Conservation (phyloP, 2,113 vertebrate species). For the Verasper variegatus region DNA sequence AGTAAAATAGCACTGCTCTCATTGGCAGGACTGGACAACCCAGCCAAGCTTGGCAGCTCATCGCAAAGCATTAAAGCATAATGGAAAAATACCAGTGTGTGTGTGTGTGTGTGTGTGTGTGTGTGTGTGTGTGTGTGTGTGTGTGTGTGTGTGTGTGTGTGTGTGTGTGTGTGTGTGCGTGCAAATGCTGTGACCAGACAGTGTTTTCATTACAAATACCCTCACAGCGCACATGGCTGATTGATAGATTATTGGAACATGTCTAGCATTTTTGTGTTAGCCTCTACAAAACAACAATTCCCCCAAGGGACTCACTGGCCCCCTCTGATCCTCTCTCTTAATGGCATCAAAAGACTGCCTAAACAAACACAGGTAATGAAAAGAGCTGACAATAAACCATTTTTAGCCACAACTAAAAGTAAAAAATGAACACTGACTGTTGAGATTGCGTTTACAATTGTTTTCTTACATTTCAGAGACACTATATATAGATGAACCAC, state of each 20-base stretch:
- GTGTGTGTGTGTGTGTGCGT: too few species aligned
- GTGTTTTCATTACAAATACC: conserved; percentile 76
- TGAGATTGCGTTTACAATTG: too few species aligned
- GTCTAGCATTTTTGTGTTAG: conserved; percentile 58
- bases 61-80: conserved; percentile 46
- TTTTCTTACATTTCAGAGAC: too few species aligned
- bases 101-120: conserved; percentile 38
- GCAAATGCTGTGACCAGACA: conserved; percentile 58
- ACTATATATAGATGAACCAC: too few species aligned
- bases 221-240: conserved; percentile 60
- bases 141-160: too few species aligned
- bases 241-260: conserved; percentile 69
- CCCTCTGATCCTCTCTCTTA: background rate
- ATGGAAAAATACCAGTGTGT: conserved; percentile 71
- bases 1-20: conserved; percentile 55
- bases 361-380: background rate
- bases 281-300: conserved; percentile 26
- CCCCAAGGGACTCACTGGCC: background rate
- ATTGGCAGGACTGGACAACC: conserved; percentile 42
- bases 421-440: too few species aligned
- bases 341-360: background rate
- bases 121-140: too few species aligned
- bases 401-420: too few species aligned
- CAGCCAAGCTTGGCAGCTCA: conserved; percentile 52
- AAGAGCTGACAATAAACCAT: too few species aligned